Conservation (phyloP, 1,140 invertebrate species). For the Trypoxylus dichotomus region DNA sequence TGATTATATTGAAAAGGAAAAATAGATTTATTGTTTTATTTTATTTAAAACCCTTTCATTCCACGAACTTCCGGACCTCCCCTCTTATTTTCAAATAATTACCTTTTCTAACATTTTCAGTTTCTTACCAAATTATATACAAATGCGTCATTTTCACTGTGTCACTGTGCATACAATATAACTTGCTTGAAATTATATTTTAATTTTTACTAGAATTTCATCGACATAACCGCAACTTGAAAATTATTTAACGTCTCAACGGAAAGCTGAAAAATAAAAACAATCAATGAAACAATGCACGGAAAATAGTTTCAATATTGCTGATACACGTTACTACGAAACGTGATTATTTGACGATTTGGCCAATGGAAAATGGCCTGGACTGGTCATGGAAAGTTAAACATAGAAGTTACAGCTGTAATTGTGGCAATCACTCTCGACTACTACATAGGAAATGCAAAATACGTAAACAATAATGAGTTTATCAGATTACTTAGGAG, state of each 20-base stretch:
- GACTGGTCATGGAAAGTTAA: slow-evolving; percentile 36
- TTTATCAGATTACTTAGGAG: not conserved
- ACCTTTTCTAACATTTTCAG: too few species aligned
- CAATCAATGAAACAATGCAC: not conserved
- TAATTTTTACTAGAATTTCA: too few species aligned
- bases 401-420: slow-evolving; percentile 22
- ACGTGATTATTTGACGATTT: slow-evolving; percentile 42
- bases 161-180: too few species aligned
- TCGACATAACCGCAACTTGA: not conserved
- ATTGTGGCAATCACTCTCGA: slow-evolving; percentile 16
- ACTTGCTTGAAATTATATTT: too few species aligned
- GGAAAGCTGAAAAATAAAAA: not conserved
- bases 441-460: not conserved
- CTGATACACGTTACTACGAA: slow-evolving; percentile 24
- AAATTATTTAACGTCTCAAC: not conserved
- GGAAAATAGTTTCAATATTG: slow-evolving; percentile 18
- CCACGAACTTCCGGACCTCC: too few species aligned
- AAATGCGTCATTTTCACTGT: too few species aligned
- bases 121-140: too few species aligned
- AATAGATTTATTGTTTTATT: too few species aligned
- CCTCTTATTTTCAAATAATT: too few species aligned
- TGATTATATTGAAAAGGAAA: too few species aligned
- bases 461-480: not conserved
- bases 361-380: slow-evolving; percentile 41
- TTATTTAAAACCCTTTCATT: too few species aligned